Evolutionary conservation across 2,888 invertebrate genomes (phyloP), one percentile per base, ranked within the genome.

Genomic region (Caenorhabditis macrosperma): DNA sequence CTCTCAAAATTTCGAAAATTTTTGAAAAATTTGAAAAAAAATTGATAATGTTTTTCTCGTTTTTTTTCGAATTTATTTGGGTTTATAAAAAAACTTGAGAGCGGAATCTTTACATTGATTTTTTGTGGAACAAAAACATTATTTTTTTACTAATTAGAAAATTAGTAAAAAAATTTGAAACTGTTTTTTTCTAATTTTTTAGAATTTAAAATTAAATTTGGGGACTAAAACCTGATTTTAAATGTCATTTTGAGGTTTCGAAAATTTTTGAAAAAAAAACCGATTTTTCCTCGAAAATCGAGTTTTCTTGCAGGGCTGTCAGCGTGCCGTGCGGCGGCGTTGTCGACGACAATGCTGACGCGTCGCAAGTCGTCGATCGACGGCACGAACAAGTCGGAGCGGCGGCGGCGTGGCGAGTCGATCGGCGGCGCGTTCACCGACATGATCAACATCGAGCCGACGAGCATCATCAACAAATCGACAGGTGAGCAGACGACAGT

Each of bases 301-400:
- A 35, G 6, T 33, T 5, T 24, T 12, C 6, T 64, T 69, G 17
- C 77, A 77, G 77, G 81, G 10, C 67, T 77, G 60, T 84, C 84
- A 85, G 87, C 86, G 67, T 84, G 85, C 75, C 86, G 86, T 78
- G 89, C 89, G 78, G 89, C 89, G 46, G 86, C 86, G 48, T 85
- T 88, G 78, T 88, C 88, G 66, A 86, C 89, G 63, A 86, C 88
- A 72, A 89, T 89, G 89, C 85, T 89, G 81, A 87, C 88, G 46
- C 85, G 88, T 52, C 83, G 88, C 41, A 88, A 87, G 61, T 85
- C 86, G 33, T 85, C 87, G 26, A 67, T 82, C 46, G 81, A 83
- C 17, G 81, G 76, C 38, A 59, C 57, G n/a, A n/a, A n/a, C 17
- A 69, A 76, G 50, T 35, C 81, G 44, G 80, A 71, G 59, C 66